Evolutionary conservation across 2,113 vertebrate species (phyloP), one percentile per base, ranked within the genome.

Genomic region (Procavia capensis): DNA sequence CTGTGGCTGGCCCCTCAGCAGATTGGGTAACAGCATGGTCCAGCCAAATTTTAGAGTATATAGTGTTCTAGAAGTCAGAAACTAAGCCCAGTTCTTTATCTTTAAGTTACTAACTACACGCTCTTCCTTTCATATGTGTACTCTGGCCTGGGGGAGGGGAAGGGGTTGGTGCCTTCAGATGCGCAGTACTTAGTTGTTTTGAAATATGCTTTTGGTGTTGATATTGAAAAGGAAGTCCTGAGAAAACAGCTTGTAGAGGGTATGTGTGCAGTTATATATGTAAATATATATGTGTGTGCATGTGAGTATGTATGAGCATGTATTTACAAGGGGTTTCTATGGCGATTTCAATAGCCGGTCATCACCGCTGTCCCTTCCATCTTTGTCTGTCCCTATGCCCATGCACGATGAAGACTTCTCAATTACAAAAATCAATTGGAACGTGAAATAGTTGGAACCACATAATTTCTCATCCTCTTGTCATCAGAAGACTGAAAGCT

Each of bases 391-490:
- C 93, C 90, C 80, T 89, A 63, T 94, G 91, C 84, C 81, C 83
- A 45, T 39, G 70, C 47, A 83, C 4, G 11, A 74, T 19, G 45
- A 93, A 91, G 81, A 75, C 41, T 78, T 94, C 91, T 72, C 29
- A 0, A 70, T 90, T 93, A 45, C 45, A 88, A 95, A 95, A 86
- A 79, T 92, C 90, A 92, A n/a, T 66, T 45, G 78, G 72, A 93
- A 81, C 78, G 63, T 92, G 39, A 85, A 47, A 88, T 39, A 66
- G 78, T 59, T 79, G 74, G 75, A 70, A 88, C 85, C 27, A 74
- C 57, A 22, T 72, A 79, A 90, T 91, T 94, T 61, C 54, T 97
- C 88, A 72, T 85, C 64, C 86, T 79, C 41, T 66, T 88, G 75
- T 88, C 93, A 80, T 70, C 75, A 86, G 82, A 81, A 39, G 75